Evolutionary conservation across 2,888 invertebrate species (phyloP), one percentile per base, ranked within the genome.

Genomic region (Ophion slaviceki): DNA sequence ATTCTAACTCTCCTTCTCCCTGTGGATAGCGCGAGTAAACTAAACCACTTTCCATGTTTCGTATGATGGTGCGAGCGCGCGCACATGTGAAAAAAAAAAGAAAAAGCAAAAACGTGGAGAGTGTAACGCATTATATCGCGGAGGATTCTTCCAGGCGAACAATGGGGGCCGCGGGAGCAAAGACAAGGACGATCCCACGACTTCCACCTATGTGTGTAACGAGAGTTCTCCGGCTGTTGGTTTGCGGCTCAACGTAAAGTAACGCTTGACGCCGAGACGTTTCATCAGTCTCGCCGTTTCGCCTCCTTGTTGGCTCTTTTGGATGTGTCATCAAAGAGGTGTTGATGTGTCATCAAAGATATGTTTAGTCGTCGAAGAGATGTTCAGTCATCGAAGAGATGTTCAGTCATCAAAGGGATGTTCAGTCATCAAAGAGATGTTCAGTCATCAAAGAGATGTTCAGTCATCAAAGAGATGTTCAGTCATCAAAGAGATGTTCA

Each of bases 151-250:
- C 59, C 47, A 64, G 47, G 17, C 8, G 71, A 91, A 93, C 93
- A 93, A 93, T 93, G 87, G 92, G 91, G 92, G 92, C 93, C 93
- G 93, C 93, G 93, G 92, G 93, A 93, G 92, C 89, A 86, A 91
- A 91, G 89, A 90, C 93, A 93, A 93, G 93, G 93, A 93, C 93
- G 93, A 93, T 93, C 93, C 91, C 93, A 93, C 93, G 93, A 91
- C 90, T 91, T 89, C 90, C 89, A 91, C 90, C 89, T 92, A 83
- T 82, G 74, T 71, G 53, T 85, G 78, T 88, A 72, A 64, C 32
- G 70, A 76, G 78, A 68, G 66, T 81, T 86, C 80, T 71, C 78
- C 82, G 85, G 85, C 62, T 24, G 53, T 10, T n/a, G n/a, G 8
- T 67, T 67, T 66, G n/a, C 79, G 53, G 28, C 77, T 68, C 45